Evolutionary conservation across 2,888 invertebrate species (phyloP), one percentile per base, ranked within the genome.

Genomic region (Eupithecia pulchellata): DNA sequence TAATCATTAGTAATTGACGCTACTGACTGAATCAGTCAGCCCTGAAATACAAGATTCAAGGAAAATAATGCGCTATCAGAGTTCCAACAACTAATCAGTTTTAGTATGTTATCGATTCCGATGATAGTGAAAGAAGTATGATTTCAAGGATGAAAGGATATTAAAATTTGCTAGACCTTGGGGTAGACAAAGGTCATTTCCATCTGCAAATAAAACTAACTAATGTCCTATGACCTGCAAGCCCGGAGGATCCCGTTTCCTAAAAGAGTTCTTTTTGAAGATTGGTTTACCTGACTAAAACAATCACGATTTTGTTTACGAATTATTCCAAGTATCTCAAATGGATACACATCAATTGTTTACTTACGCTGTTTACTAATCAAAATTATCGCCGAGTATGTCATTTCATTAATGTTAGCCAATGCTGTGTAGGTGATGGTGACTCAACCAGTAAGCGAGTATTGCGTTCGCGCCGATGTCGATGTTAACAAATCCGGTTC

Each of bases 401-500:
- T 20, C 42, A 68, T 68, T 69, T 20, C 42, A 68, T 68, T 69
- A 47, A 66, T 32, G 68, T 47, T 64, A 52, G 73, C 71, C 68
- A 78, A 78, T 73, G 57, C 70, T 61, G 67, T 73, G 71, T 75
- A 71, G 64, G 70, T 69, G 76, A 75, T 68, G 81, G 81, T 87
- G 87, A 90, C 77, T 89, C 89, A 91, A 84, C 75, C 72, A 79
- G 84, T 85, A 84, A 83, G 81, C 82, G 81, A 69, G 52, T 52
- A 52, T 77, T 82, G 82, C 81, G 85, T 82, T 82, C 79, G 82
- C 78, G 80, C 75, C 79, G 84, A 80, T 85, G 79, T 79, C 47
- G 84, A 80, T 85, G 80, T 81, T 85, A 85, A 86, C 81, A 84
- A 91, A 90, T 90, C 92, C 91, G 91, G 91, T 91, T 91, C 79